Base-by-base conservation (phyloP, 2,888 invertebrate species). In the Rhagium mordax region DNA sequence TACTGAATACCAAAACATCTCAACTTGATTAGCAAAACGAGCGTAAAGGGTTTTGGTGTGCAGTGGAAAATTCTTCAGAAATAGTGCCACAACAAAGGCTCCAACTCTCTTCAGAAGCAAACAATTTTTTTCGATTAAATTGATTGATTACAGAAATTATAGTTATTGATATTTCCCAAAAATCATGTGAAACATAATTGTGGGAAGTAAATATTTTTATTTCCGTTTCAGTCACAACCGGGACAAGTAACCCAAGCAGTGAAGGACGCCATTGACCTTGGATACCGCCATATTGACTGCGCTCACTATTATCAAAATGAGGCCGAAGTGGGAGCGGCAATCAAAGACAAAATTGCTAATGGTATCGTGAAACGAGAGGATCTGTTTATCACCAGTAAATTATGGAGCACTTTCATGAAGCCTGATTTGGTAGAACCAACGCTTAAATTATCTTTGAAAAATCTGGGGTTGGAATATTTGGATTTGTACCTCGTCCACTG, bases 401-500 rank as follows among this genome's bases (percentile, higher is more conserved):
- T 92, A 0, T 93, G 92, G 92, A 91, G 96, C 88, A 96, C 95
- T 0, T 94, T 91, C 87, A 97, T 97, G 86, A 91, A 91, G 4
- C 91, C 93, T 0, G 94, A 95, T 73, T 87, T 94, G 78, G 97
- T 97, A 13, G 90, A 92, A 53, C 89, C 90, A 0, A 93, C 93
- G 0, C 88, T 95, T 18, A 90, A 90, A 81, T 89, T 89, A 71
- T 92, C 94, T 0, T 86, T 98, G 13, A 88, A 90, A 16, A 91
- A 94, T 86, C 89, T 98, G 10, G 91, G 92, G 5, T 82, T 96
- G 0, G 89, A 92, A 0, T 97, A 97, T 83, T 81, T 98, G 61
- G 96, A 97, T 87, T 89, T 97, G 41, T 97, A 96, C 84, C 90
- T 97, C 7, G 94, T 98, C 51, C 97, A 97, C 86, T 97, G 96